These are phyloP conservation scores for Leuciscus idus DNA, from an alignment of 2,113 vertebrate species.

Conservation along the genomic window DNA sequence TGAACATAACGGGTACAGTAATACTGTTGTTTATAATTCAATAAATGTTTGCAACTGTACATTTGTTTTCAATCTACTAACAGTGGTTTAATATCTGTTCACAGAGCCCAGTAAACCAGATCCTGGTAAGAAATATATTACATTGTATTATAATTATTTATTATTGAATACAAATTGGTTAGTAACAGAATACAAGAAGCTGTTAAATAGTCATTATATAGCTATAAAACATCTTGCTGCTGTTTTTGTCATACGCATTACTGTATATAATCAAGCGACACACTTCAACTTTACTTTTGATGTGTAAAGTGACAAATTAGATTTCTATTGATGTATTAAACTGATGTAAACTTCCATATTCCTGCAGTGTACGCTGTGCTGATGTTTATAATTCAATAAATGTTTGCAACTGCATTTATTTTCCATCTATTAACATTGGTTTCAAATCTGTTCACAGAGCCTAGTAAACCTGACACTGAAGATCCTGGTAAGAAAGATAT, in stretches of 20 bases:
- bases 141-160: background rate
- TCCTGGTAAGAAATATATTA: no score
- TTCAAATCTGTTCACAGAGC: background rate
- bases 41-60: background rate
- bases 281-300: no score
- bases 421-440: background rate
- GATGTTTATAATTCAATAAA: background rate
- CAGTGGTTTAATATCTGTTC: background rate
- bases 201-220: background rate
- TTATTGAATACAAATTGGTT: background rate
- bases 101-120: background rate
- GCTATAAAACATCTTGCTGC: no score
- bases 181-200: background rate
- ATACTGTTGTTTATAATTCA: background rate
- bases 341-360: no score
- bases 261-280: no score
- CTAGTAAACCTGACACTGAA: rapidly evolving
- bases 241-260: no score
- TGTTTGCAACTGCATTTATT: background rate
- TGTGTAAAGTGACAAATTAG: no score
- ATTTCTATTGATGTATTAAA: no score
- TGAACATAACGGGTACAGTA: background rate
- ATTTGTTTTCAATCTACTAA: background rate
- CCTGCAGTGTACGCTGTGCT: no score
- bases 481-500: background rate